phyloP scores from a whole-genome alignment of 2,888 invertebrate genomes.

The Dryomyza anilis region DNA sequence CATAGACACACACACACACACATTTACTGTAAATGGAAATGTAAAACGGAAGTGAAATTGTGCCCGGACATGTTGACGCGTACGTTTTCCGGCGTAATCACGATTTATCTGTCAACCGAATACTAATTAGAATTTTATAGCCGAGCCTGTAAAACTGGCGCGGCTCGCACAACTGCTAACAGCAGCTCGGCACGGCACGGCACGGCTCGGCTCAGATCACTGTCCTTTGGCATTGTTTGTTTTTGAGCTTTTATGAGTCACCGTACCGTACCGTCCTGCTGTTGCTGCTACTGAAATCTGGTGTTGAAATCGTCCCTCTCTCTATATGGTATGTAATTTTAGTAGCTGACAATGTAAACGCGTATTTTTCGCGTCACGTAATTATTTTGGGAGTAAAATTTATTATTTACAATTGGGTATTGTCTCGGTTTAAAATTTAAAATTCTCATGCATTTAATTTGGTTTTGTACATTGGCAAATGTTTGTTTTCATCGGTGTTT shows the following conservation, averaged over 20 bases:
- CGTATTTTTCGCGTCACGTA: not conserved
- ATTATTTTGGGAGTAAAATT: no score
- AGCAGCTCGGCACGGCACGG: not conserved
- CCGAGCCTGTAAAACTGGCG: not conserved
- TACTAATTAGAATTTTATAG: conserved; percentile 61
- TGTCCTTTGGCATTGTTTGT: not conserved
- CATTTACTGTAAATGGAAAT: conserved; percentile 28
- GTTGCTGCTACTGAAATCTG: no score
- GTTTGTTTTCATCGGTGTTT: no score
- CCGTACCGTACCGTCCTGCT: no score
- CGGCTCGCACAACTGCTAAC: not conserved
- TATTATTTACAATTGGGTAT: no score
- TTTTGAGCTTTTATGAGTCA: no score
- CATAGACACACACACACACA: conserved; percentile 21
- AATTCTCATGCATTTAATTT: no score
- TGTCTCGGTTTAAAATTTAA: no score
- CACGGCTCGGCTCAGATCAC: not conserved
- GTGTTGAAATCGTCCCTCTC: no score
- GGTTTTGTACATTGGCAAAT: no score
- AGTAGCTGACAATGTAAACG: not conserved
- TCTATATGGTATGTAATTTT: not conserved
- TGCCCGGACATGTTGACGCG: conserved; percentile 53
- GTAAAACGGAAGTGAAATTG: conserved; percentile 44
- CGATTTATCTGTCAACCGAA: conserved; percentile 62
- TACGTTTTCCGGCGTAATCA: conserved; percentile 59